Evolutionary conservation across 2,113 vertebrate genomes (phyloP), one percentile per base, ranked within the genome.

Genomic region (Syngnathus scovelli): DNA sequence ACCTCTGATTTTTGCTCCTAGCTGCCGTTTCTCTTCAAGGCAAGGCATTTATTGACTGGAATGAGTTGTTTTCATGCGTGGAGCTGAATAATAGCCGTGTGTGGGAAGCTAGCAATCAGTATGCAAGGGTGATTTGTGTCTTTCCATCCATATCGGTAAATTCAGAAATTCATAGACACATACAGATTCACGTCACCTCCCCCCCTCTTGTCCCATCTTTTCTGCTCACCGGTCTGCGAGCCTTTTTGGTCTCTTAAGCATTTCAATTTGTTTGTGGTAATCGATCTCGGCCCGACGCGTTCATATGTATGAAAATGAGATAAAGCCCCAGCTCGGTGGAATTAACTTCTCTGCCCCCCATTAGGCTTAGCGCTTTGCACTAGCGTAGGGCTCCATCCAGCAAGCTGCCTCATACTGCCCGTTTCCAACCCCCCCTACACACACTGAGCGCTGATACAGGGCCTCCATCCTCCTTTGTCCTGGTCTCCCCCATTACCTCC

Each of bases 241-340:
- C 75, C 78, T 72, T 70, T 79, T 69, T 61, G 66, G 82, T 80
- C 79, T 48, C 72, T 33, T 78, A 66, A 74, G 79, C 80, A 72
- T 86, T 89, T 84, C 85, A 89, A 84, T 89, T 86, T 87, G 85
- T 89, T 89, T 85, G 89, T 73, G 7, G 85, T 87, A 90, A 90
- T 88, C 83, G 87, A 87, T 88, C 86, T 87, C 67, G 56, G 83
- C 84, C 80, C 21, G 70, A 58, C 59, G 41, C 70, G 72, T 85
- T 85, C 82, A 85, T 86, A 87, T 88, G 87, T 87, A 90, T 90
- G 87, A 88, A 88, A 86, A 90, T 87, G 80, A 87, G 85, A 86
- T 86, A 83, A 84, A 85, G 86, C 82, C 72, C 74, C 23, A 58
- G 71, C 58, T 27, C 77, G 55, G 80, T 75, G 69, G 85, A 89